phyloP scores from a whole-genome alignment of 2,888 invertebrate species.

The Sycophila texana region DNA sequence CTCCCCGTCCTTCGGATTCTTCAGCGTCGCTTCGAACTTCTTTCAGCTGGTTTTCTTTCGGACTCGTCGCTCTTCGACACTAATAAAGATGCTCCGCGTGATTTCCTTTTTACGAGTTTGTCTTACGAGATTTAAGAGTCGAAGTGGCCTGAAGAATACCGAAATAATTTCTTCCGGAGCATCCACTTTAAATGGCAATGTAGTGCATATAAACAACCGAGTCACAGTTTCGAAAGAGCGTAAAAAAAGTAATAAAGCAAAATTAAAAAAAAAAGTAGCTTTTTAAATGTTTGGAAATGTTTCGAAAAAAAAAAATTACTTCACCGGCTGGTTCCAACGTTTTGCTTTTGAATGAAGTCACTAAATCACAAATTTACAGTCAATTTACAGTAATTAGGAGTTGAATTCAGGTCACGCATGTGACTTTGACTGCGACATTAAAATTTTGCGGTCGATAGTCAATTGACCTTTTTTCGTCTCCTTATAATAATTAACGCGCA shows the following conservation, averaged over 20 bases:
- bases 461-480: neutral
- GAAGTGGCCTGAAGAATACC: neutral
- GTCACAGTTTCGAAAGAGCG: neutral
- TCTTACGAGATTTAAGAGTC: neutral
- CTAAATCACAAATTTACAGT: too few species aligned
- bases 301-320: too few species aligned
- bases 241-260: neutral
- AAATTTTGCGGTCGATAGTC: neutral
- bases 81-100: conserved; percentile 28
- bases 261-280: neutral
- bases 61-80: neutral
- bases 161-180: neutral
- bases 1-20: neutral
- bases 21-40: neutral
- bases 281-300: too few species aligned
- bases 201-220: conserved; percentile 4
- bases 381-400: neutral
- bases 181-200: neutral
- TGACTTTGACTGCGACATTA: conserved; percentile 13
- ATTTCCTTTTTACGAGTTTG: neutral
- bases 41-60: neutral
- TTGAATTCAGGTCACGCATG: neutral
- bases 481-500: conserved; percentile 17
- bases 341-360: too few species aligned
- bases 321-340: too few species aligned